A percentile compares a stretch with the other conserved stretches of the same genome.
Conservation (phyloP, 2,797 vertebrate species). For the Pangasius mekongensis region DNA sequence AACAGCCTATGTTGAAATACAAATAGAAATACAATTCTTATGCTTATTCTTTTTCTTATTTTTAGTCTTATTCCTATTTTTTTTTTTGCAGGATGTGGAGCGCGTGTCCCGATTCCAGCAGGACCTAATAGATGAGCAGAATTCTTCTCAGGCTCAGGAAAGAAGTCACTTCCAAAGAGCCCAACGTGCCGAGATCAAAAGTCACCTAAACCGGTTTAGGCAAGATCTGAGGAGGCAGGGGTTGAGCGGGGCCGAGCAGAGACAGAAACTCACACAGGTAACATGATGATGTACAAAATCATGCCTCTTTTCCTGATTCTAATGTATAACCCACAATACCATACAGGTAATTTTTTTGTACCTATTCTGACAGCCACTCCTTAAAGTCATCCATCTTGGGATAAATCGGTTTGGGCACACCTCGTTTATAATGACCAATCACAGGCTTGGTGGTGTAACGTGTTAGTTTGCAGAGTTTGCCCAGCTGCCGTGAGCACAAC, state of each 20-base stretch:
- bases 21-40: not conserved
- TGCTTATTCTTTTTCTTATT: not conserved
- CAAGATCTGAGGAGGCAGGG: conserved; percentile 67
- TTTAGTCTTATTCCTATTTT: not conserved
- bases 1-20: not conserved
- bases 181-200: conserved; percentile 65
- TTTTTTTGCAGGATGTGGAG: conserved; percentile 67
- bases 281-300: not conserved
- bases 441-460: not conserved
- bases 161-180: conserved; percentile 62
- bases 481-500: not conserved
- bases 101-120: conserved; percentile 71
- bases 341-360: not conserved
- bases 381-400: not conserved
- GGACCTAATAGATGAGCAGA: conserved; percentile 68
- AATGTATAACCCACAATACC: not conserved
- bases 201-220: conserved; percentile 63
- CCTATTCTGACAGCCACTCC: not conserved
- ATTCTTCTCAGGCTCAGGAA: conserved; percentile 65
- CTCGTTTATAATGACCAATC: not conserved
- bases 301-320: not conserved
- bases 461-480: not conserved
- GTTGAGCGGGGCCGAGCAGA: conserved; percentile 60
- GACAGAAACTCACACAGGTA: conserved; percentile 70
- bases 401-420: not conserved